These are phyloP conservation scores for Holcopasites calliopsidis DNA, from an alignment of 1,140 invertebrate genomes.

Conservation along the genomic window DNA sequence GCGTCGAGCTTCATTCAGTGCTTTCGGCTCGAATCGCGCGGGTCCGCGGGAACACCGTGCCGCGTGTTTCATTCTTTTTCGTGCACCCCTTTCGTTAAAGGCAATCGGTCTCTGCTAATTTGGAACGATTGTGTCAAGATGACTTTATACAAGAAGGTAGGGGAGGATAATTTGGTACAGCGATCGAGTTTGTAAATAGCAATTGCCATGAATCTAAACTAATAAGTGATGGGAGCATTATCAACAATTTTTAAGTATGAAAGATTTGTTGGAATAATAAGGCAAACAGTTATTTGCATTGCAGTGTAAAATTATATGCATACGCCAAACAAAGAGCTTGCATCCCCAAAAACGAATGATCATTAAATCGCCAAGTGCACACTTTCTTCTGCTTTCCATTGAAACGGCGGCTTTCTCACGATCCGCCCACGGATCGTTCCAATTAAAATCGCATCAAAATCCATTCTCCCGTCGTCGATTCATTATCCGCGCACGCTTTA, in stretches of 20 bases:
- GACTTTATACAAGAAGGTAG: not conserved
- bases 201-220: too few relatives aligned
- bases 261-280: too few relatives aligned
- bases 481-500: constrained; percentile 32
- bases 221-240: too few relatives aligned
- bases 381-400: not conserved
- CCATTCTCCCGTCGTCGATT: constrained; percentile 5
- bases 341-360: not conserved
- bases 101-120: not conserved
- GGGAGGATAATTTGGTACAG: not conserved
- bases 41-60: not conserved
- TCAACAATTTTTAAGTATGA: too few relatives aligned
- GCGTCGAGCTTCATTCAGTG: constrained; percentile 40
- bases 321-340: too few relatives aligned
- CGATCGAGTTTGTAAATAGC: too few relatives aligned
- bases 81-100: not conserved
- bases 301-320: too few relatives aligned
- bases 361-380: not conserved
- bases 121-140: not conserved
- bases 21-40: constrained; percentile 30
- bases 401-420: constrained; percentile 20
- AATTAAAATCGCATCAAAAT: constrained; percentile 42
- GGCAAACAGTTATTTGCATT: too few relatives aligned
- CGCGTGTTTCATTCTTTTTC: not conserved
- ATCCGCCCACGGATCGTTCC: not conserved